Evolutionary conservation across 2,888 invertebrate genomes (phyloP).

Genomic region (Vesta saturnalis): DNA sequence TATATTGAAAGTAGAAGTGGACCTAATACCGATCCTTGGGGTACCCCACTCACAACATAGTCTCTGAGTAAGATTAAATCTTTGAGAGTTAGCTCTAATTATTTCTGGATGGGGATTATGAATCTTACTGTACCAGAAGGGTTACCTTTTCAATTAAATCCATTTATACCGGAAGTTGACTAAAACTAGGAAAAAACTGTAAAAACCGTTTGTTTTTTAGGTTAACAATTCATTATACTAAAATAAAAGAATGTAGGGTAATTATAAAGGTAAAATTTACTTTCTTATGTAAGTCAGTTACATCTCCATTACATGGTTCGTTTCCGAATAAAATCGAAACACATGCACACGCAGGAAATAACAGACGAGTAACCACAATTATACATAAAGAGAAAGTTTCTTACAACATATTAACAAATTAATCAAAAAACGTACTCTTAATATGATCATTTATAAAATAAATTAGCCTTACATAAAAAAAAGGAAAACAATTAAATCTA

Average conservation of each 20-base stretch:
- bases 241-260: background rate
- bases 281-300: slow-evolving; percentile 12
- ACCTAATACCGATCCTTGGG: too few species aligned
- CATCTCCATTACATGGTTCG: slow-evolving; percentile 24
- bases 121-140: too few species aligned
- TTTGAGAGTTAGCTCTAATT: too few species aligned
- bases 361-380: slow-evolving; percentile 12
- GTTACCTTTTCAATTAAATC: too few species aligned
- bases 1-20: too few species aligned
- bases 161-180: too few species aligned
- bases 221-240: background rate
- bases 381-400: slow-evolving; percentile 16
- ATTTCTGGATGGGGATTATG: too few species aligned
- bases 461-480: background rate
- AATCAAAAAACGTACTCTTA: slow-evolving; percentile 8
- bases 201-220: too few species aligned
- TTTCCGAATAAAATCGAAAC: slow-evolving; percentile 19
- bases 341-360: slow-evolving; percentile 25
- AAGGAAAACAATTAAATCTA: too few species aligned
- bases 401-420: slow-evolving; percentile 17
- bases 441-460: slow-evolving; percentile 9
- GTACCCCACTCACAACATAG: too few species aligned
- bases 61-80: too few species aligned
- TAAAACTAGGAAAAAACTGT: too few species aligned
- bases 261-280: slow-evolving; percentile 13